Evolutionary conservation across 2,113 vertebrate species (phyloP).

Genomic region (Bos taurus): ARS-UCD2.0 NC_037334.1:107966001-107966500

Average conservation of each 20-base stretch:
- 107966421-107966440: not conserved
- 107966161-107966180: not conserved
- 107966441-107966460: not conserved
- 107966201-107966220: not conserved
- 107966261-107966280: not conserved
- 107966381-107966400: not conserved
- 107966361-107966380: not conserved
- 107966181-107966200: not conserved
- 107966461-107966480: not conserved
- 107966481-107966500: not conserved
- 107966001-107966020: not conserved
- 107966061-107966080: not conserved
- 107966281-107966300: not conserved
- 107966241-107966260: not conserved
- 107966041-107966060: not conserved
- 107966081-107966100: not conserved
- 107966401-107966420: not conserved
- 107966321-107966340: not conserved
- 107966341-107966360: not conserved
- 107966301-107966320: not conserved
- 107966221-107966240: not conserved
- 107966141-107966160: not conserved
- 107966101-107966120: not conserved
- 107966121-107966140: not conserved
- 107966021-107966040: not conserved